Conservation (phyloP, 2,113 vertebrate species). For the Catagonus wagneri region DNA sequence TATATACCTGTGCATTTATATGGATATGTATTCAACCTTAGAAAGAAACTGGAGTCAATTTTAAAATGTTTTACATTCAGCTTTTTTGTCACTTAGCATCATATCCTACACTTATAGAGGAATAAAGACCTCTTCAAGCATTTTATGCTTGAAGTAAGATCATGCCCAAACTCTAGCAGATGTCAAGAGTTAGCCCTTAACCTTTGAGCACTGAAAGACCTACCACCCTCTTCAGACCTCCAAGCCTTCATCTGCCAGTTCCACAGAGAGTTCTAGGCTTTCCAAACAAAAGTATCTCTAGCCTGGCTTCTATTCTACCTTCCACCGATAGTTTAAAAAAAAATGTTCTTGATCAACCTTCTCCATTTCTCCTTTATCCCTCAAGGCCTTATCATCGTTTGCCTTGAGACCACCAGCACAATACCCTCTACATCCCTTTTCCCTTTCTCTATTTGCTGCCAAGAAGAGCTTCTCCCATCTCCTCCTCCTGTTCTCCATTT, state of each 20-base stretch:
- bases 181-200: neutral
- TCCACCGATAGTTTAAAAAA: neutral
- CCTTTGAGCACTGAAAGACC: neutral
- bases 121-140: neutral
- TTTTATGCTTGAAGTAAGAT: neutral
- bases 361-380: neutral
- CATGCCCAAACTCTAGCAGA: neutral
- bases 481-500: neutral
- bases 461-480: neutral
- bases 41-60: neutral
- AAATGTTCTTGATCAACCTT: neutral
- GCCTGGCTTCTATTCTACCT: neutral
- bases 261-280: neutral
- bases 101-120: neutral
- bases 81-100: neutral
- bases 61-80: constrained; percentile 1
- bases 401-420: neutral
- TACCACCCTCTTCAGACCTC: neutral
- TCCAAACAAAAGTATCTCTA: neutral
- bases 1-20: neutral
- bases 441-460: neutral
- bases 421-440: neutral
- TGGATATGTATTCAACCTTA: neutral
- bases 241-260: neutral
- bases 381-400: neutral